phyloP scores from a whole-genome alignment of 2,113 vertebrate species.

The Rissa tridactyla region DNA sequence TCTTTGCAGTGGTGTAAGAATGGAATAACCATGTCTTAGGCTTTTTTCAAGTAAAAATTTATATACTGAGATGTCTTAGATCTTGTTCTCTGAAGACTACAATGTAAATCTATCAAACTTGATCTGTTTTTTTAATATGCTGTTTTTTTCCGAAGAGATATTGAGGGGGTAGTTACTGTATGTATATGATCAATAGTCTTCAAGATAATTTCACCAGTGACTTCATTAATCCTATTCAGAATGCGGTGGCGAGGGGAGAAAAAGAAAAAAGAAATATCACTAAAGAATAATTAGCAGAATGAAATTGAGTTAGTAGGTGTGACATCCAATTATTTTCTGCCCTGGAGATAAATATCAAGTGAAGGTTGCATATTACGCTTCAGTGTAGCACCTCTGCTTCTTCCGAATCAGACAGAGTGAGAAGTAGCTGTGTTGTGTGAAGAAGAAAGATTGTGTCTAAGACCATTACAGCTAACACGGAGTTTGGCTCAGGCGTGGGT shows the following conservation, averaged over 20 bases:
- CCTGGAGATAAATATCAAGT: slow-evolving; percentile 76
- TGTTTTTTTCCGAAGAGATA: background rate
- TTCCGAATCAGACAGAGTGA: background rate
- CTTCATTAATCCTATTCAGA: slow-evolving; percentile 72
- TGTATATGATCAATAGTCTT: slow-evolving; percentile 60
- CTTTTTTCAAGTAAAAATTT: background rate
- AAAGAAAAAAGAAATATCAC: slow-evolving; percentile 48
- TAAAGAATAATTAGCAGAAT: slow-evolving; percentile 80
- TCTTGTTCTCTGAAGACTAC: background rate
- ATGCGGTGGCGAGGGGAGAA: slow-evolving; percentile 50
- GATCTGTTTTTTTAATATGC: background rate
- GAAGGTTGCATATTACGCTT: slow-evolving; percentile 63
- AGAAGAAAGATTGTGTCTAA: background rate
- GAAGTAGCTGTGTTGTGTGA: slow-evolving; percentile 6
- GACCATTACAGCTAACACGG: background rate
- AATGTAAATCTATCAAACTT: background rate
- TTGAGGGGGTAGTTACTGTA: slow-evolving; percentile 19
- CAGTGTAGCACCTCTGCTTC: slow-evolving; percentile 51
- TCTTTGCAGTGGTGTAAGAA: background rate
- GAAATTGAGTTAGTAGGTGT: slow-evolving; percentile 80
- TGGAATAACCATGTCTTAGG: background rate
- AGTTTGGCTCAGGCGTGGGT: background rate
- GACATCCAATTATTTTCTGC: slow-evolving; percentile 83
- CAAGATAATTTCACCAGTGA: slow-evolving; percentile 69
- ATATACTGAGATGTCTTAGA: background rate